A percentile compares a stretch with the other conserved stretches of the same genome.
These are phyloP conservation scores for Slavum lentiscoides DNA, from an alignment of 2,888 invertebrate species.

Conservation along the genomic window DNA sequence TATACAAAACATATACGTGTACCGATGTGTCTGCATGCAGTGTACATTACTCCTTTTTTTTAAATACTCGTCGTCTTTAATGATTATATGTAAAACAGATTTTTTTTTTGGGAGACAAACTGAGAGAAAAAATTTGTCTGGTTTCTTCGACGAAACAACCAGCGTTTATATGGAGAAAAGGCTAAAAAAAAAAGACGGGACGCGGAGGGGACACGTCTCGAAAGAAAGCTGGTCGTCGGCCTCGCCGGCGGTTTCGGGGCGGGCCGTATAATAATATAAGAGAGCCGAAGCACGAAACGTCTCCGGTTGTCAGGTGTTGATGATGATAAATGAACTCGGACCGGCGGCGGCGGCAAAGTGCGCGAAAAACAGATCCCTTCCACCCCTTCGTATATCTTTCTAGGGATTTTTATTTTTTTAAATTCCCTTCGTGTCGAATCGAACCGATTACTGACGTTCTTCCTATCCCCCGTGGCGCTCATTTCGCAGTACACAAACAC, in stretches of 20 bases:
- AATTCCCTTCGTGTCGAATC: conserved; percentile 37
- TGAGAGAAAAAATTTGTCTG: no score
- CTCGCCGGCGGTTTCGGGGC: not conserved
- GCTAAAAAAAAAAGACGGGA: not conserved
- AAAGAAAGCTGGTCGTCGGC: conserved; percentile 13
- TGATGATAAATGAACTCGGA: conserved; percentile 49
- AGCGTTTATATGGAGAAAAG: no score
- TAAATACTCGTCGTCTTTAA: no score
- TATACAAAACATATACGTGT: no score
- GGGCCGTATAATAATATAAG: not conserved
- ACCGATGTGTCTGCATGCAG: no score
- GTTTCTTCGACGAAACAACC: no score
- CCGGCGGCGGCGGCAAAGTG: not conserved
- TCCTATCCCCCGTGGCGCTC: no score
- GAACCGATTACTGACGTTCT: conserved; percentile 5
- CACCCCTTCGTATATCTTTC: not conserved
- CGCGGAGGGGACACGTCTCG: not conserved
- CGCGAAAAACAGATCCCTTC: not conserved
- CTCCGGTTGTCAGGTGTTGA: conserved; percentile 50
- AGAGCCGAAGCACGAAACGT: conserved; percentile 32
- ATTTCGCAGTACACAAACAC: no score
- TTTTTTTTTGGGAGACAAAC: no score
- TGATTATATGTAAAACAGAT: no score
- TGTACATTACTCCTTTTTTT: no score
- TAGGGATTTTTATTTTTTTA: not conserved